These are phyloP conservation scores for Brenthis ino DNA, from an alignment of 2,888 invertebrate species.

Conservation along the genomic window DNA sequence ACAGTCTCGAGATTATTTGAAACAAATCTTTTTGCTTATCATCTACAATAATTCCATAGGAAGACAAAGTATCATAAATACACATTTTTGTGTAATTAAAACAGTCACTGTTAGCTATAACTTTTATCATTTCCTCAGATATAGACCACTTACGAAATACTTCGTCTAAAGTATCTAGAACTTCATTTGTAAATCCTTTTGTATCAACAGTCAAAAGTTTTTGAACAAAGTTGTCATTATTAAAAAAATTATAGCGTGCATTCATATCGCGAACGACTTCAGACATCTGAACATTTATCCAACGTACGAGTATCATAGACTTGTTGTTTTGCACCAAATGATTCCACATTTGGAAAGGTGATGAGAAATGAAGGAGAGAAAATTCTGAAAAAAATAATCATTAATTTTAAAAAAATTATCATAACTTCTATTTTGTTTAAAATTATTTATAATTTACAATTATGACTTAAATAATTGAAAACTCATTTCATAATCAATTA, in stretches of 20 bases:
- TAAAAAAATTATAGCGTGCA: slow-evolving; percentile 72
- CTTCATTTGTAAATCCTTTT: slow-evolving; percentile 61
- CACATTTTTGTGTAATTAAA: slow-evolving; percentile 78
- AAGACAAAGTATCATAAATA: slow-evolving; percentile 83
- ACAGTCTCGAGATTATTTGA: slow-evolving; percentile 83
- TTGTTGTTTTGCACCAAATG: slow-evolving; percentile 83
- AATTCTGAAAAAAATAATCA: slow-evolving; percentile 64
- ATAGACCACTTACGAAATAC: slow-evolving; percentile 82
- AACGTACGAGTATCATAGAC: slow-evolving; percentile 81
- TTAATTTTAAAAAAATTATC: not conserved
- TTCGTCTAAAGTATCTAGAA: slow-evolving; percentile 71
- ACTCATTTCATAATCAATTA: no score
- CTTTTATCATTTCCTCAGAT: slow-evolving; percentile 82
- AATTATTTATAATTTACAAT: no score
- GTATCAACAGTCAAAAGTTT: slow-evolving; percentile 73
- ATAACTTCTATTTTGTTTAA: not conserved
- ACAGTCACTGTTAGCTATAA: slow-evolving; percentile 71
- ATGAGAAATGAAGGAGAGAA: slow-evolving; percentile 75
- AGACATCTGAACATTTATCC: slow-evolving; percentile 83
- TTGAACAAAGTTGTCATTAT: slow-evolving; percentile 68
- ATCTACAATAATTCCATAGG: slow-evolving; percentile 84
- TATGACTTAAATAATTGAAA: no score
- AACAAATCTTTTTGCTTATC: slow-evolving; percentile 81
- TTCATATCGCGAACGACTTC: slow-evolving; percentile 77
- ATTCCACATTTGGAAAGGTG: slow-evolving; percentile 82